Base-by-base conservation (phyloP, 2,797 vertebrate species). In the Mormyrus proboscirostris region DNA sequence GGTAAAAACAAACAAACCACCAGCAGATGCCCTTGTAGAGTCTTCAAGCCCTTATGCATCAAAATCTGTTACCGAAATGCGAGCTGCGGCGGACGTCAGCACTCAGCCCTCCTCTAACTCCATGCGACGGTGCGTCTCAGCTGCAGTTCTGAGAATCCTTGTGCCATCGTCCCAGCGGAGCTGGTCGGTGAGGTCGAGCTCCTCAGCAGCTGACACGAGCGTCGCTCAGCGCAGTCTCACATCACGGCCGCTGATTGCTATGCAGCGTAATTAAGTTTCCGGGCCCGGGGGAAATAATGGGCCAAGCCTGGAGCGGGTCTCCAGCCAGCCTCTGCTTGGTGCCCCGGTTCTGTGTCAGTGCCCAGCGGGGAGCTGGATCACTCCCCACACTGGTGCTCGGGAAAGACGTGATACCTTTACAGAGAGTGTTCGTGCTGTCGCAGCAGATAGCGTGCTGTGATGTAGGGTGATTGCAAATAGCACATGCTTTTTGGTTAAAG, bases 261-360 rank as follows among this genome's bases (percentile, higher is more conserved):
- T 89, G 89, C 89, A 16, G 87, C 44, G 90, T 93, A 92, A 95
- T 95, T 93, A 94, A 91, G 92, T 88, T 89, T 86, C 1, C 1
- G 22, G 92, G 90, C 93, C 88, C 91, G 89, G 92, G 93, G 93
- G 93, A 94, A 95, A 95, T 94, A 93, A 95, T 90, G 89, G 91
- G 90, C 84, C 90, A 90, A 91, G 91, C 90, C 91, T 90, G 85
- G 89, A 91, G 19, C 29, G 53, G 86, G 22, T 93, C 89, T 90
- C 93, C 92, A 93, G 91, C 92, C 93, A 92, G 79, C 92, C 53
- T 16, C 8, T 69, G 53, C 90, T 90, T 76, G 33, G 0, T 44
- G 53, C 87, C 84, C 90, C 53, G 73, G 89, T 91, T 41, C 86
- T 89, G 62, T 90, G 49, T 88, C 62, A 87, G 83, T 59, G 91